Evolutionary conservation across 2,113 vertebrate genomes (phyloP).

Genomic region (Grantiella picta): DNA sequence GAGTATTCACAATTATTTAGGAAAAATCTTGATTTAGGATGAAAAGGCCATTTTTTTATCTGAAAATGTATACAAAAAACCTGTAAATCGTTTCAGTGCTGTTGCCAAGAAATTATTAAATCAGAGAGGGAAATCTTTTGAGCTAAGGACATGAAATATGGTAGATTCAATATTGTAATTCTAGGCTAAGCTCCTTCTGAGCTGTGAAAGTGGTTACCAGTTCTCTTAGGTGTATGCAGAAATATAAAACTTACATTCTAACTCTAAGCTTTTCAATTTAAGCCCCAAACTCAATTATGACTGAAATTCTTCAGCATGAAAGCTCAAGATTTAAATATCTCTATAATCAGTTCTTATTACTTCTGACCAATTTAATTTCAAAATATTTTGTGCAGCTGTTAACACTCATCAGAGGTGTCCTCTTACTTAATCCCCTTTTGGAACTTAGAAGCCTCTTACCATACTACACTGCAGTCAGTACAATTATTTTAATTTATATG

Average conservation of each 20-base stretch:
- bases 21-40: not conserved
- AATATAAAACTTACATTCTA: slow-evolving; percentile 22
- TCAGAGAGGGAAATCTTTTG: not conserved
- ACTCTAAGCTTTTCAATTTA: slow-evolving; percentile 3
- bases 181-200: not conserved
- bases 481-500: slow-evolving; percentile 11
- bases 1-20: not conserved
- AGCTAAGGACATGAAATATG: not conserved
- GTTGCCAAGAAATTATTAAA: not conserved
- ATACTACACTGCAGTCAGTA: not conserved
- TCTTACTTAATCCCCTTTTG: not conserved
- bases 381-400: slow-evolving; percentile 63
- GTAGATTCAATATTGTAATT: not conserved
- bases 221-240: not conserved
- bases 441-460: not conserved
- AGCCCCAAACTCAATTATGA: slow-evolving; percentile 49
- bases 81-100: not conserved
- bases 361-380: slow-evolving; percentile 62
- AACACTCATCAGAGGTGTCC: slow-evolving; percentile 37
- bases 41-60: not conserved
- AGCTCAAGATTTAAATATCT: slow-evolving; percentile 41
- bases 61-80: not conserved
- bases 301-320: slow-evolving; percentile 42
- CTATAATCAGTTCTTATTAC: slow-evolving; percentile 61
- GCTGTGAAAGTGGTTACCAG: not conserved